Conservation (phyloP, 2,888 invertebrate species). For the Nasonovia ribisnigri region DNA sequence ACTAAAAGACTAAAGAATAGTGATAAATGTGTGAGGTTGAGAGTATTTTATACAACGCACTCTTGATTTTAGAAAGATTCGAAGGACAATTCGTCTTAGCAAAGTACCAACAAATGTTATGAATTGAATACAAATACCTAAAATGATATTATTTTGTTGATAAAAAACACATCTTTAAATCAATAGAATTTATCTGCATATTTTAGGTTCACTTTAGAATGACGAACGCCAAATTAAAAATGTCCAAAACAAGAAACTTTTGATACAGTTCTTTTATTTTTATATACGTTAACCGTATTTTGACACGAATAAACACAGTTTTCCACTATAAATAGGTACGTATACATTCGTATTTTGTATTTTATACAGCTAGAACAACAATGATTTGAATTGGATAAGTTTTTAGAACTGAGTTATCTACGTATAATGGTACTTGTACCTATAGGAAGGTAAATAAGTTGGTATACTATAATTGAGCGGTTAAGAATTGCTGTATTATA, state of each 20-base stretch:
- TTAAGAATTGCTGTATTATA: background rate
- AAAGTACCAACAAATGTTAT: too few species aligned
- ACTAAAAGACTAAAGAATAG: background rate
- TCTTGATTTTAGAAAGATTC: too few species aligned
- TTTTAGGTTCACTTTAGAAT: too few species aligned
- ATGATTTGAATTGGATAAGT: background rate
- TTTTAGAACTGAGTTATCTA: background rate
- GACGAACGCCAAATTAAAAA: too few species aligned
- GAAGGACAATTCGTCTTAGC: too few species aligned
- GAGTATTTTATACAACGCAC: background rate
- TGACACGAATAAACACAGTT: background rate
- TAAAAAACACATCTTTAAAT: too few species aligned
- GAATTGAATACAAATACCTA: too few species aligned
- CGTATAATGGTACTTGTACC: background rate
- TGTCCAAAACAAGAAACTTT: too few species aligned
- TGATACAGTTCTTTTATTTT: background rate
- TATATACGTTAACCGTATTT: background rate
- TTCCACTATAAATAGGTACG: background rate
- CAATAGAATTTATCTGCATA: too few species aligned
- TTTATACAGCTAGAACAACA: background rate
- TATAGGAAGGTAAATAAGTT: background rate
- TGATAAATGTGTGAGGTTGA: background rate
- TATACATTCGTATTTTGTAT: background rate
- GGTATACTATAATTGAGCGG: background rate
- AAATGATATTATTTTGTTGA: too few species aligned